Conservation (phyloP, 92 coral and sea anemone genomes). For the Porites rus region DNA sequence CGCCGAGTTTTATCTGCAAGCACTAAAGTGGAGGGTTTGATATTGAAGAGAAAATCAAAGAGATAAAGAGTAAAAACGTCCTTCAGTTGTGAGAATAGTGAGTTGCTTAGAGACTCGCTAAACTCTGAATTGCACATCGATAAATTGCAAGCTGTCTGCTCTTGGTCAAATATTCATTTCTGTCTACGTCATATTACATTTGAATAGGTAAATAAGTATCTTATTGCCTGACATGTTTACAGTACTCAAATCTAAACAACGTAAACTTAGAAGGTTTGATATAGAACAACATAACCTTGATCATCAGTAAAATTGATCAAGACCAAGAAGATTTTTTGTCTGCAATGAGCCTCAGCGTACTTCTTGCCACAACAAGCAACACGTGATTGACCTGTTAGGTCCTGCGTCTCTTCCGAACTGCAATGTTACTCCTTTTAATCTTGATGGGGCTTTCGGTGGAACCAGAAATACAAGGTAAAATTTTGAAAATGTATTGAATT, state of each 20-base stretch:
- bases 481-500: neutral
- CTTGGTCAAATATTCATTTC: slow-evolving; percentile 30
- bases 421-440: slow-evolving; percentile 27
- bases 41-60: no score
- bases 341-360: slow-evolving; percentile 1
- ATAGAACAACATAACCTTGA: neutral
- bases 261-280: neutral
- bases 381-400: slow-evolving; percentile 9
- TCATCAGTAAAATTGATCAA: neutral
- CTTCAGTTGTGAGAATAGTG: neutral
- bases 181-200: slow-evolving; percentile 43
- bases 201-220: slow-evolving; percentile 33
- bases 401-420: neutral
- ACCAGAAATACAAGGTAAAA: slow-evolving; percentile 22
- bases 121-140: neutral
- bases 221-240: slow-evolving; percentile 25
- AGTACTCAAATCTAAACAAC: neutral
- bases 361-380: slow-evolving; percentile 1
- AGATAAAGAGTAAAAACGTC: no score
- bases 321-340: neutral
- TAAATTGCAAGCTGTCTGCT: neutral
- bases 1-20: no score
- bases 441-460: slow-evolving; percentile 19
- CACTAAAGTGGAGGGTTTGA: no score
- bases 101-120: neutral